phyloP scores from a whole-genome alignment of 2,888 invertebrate species.

The Tipula vernalis region DNA sequence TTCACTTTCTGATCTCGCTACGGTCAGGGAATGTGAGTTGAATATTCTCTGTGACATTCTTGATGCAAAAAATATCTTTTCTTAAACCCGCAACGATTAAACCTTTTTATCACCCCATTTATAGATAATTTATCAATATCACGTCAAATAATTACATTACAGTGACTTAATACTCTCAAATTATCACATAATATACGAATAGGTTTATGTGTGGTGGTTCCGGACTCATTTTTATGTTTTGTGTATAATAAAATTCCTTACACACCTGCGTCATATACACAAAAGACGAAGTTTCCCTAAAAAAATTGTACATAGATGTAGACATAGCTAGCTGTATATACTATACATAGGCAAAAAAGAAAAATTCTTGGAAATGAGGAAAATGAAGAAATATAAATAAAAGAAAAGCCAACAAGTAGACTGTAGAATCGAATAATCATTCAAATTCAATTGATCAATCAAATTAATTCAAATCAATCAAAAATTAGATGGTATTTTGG shows the following conservation, averaged over 20 bases:
- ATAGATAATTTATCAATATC: not conserved
- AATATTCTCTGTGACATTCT: no score
- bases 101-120: not conserved
- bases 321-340: not conserved
- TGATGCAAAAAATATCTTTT: no score
- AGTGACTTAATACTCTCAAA: not conserved
- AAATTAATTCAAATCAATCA: slow-evolving; percentile 4
- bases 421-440: not conserved
- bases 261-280: not conserved
- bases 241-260: not conserved
- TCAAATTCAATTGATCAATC: slow-evolving; percentile 4
- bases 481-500: not conserved
- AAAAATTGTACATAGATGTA: not conserved
- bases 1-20: no score
- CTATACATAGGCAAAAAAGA: not conserved
- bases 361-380: not conserved
- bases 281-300: not conserved
- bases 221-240: not conserved
- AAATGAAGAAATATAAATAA: not conserved
- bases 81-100: no score
- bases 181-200: not conserved
- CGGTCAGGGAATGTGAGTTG: no score
- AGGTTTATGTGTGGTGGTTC: not conserved
- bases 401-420: not conserved
- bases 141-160: not conserved